Conservation (phyloP, 2,113 vertebrate genomes). For the Struthio camelus region DNA sequence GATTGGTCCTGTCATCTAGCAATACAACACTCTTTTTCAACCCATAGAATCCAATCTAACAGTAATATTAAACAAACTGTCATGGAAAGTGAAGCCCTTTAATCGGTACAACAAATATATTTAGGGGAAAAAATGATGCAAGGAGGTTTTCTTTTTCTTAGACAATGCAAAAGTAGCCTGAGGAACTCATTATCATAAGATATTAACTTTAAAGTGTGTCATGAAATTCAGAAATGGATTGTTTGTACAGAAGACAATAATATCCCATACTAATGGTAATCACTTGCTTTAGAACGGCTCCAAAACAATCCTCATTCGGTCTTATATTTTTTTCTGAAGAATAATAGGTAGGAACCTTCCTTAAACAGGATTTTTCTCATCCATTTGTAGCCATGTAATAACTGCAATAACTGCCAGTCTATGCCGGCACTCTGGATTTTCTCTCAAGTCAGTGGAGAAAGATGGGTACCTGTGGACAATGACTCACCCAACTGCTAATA, state of each 20-base stretch:
- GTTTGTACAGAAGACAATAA: not conserved
- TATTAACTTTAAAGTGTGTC: not conserved
- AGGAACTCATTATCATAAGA: conserved; percentile 29
- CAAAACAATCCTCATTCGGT: not conserved
- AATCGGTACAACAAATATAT: conserved; percentile 12
- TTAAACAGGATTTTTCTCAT: not conserved
- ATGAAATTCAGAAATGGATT: conserved; percentile 18
- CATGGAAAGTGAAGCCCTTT: not conserved
- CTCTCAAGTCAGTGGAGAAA: not conserved
- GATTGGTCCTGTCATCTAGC: not conserved
- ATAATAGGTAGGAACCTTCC: not conserved
- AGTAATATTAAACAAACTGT: not conserved
- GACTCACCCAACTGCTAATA: not conserved
- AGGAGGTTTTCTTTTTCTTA: not conserved
- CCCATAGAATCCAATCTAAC: not conserved
- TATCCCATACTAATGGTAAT: not conserved
- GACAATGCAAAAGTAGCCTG: conserved; percentile 8
- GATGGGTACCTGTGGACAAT: not conserved
- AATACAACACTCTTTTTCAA: not conserved
- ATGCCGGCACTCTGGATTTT: not conserved
- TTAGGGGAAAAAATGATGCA: not conserved
- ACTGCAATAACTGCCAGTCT: not conserved
- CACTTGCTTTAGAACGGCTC: not conserved
- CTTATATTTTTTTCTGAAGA: not conserved
- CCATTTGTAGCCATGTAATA: not conserved